Base-by-base conservation (phyloP, 1,140 invertebrate genomes). In the Drosophila jambulina region DNA sequence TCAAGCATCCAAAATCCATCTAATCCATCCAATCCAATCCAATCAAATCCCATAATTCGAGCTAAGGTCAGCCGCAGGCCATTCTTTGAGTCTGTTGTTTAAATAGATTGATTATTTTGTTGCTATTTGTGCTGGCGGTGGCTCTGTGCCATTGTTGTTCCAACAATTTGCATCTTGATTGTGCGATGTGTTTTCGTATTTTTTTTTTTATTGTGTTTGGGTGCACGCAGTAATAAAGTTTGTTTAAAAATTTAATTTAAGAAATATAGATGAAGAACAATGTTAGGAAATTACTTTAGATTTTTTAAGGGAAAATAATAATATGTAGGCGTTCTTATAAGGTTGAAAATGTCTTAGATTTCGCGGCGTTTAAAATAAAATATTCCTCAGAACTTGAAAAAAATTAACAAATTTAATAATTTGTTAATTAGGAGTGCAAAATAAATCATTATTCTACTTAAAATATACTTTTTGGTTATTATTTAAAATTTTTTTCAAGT, bases 131-230 rank as follows among this genome's bases (percentile, higher is more conserved):
- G 59, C 25, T 65, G 65, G 45, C 21, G 32, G 7, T 54, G 53
- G 53, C 32, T 54, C 65, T 54, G 68, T 81, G 71, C 60, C 76
- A 78, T 90, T 88, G 77, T 88, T 90, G 74, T 75, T 61, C 49
- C 42, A 48, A 60, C 85, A 80, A 88, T 90, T 88, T 90, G 84
- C 84, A 88, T 90, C 61, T 88, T 90, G 81, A 90, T 88, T 88
- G 81, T 82, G 71, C 34, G 53, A 56, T 59, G 53, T 34, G 62
- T 36, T 77, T 36, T 84, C 25, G 54, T 42, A 40, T 54, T 46
- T 38, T 57, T n/a, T 45, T 48, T 17, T 54, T 40, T n/a, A n/a
- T 34, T 54, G 29, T 62, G 0, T 51, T 32, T n/a, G 15, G 9
- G 17, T 56, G 34, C 53, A 56, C 53, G 15, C 34, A 56, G 15